Conservation (phyloP, 1,140 invertebrate genomes). For the Drosophila pruinosa region DNA sequence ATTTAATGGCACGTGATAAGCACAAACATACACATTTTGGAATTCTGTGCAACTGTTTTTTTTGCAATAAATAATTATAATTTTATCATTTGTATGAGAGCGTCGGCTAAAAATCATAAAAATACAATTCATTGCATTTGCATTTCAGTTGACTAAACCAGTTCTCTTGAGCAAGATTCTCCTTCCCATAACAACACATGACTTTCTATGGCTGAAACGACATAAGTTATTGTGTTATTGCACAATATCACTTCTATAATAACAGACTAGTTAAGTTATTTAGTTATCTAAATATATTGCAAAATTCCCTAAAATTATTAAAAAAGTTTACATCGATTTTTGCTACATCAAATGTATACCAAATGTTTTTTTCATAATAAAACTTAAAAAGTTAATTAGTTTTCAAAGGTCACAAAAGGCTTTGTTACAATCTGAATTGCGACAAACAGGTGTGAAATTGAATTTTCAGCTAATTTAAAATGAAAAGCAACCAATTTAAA, state of each 20-base stretch:
- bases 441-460: neutral
- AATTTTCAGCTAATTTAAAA: neutral
- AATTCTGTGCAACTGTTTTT: neutral
- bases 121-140: slow-evolving; percentile 25
- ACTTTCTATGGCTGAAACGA: neutral
- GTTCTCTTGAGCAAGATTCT: slow-evolving; percentile 2
- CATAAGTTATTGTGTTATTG: neutral
- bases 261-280: neutral
- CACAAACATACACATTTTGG: neutral
- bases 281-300: neutral
- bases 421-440: neutral
- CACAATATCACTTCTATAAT: neutral
- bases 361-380: neutral
- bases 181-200: neutral
- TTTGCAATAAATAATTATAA: slow-evolving; percentile 26
- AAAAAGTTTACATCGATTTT: neutral
- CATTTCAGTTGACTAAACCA: slow-evolving; percentile 12
- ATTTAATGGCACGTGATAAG: slow-evolving; percentile 60
- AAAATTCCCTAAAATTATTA: too few relatives aligned
- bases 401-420: slow-evolving; percentile 1
- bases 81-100: slow-evolving; percentile 31
- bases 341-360: neutral
- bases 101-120: neutral
- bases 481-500: neutral
- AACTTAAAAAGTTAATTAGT: slow-evolving; percentile 4